A percentile compares a stretch with the other conserved stretches of the same genome.
These are phyloP conservation scores for Siniperca knerii DNA, from an alignment of 2,113 vertebrate species.

Conservation along the genomic window DNA sequence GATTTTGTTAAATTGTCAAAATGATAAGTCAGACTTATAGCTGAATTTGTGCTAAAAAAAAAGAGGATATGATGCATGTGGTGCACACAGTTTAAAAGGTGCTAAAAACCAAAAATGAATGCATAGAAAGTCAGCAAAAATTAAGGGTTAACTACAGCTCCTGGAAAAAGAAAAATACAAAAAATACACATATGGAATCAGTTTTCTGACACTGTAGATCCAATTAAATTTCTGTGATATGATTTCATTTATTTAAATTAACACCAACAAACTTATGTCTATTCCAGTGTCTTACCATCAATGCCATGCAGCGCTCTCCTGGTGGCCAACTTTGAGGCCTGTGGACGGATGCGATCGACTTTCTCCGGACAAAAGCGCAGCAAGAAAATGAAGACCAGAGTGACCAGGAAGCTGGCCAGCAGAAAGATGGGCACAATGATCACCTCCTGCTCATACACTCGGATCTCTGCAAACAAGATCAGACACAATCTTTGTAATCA, in stretches of 20 bases:
- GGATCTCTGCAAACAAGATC: slow-evolving; percentile 72
- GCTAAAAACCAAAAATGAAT: not conserved
- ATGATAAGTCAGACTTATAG: not conserved
- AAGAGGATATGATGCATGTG: not conserved
- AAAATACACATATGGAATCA: not conserved
- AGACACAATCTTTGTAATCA: not conserved
- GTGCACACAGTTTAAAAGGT: not conserved
- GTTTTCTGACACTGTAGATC: not conserved
- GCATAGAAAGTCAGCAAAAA: not conserved
- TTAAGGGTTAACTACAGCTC: too few species aligned
- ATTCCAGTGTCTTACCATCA: slow-evolving; percentile 73
- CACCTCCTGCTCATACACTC: slow-evolving; percentile 84
- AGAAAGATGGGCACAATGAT: slow-evolving; percentile 83
- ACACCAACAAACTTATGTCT: not conserved
- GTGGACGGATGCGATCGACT: slow-evolving; percentile 69
- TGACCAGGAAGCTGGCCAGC: slow-evolving; percentile 79
- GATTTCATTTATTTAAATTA: not conserved
- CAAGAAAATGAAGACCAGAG: slow-evolving; percentile 80
- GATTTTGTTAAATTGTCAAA: not conserved
- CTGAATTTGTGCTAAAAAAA: not conserved
- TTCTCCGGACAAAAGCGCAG: slow-evolving; percentile 83
- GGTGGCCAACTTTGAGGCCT: not conserved
- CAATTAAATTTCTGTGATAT: not conserved
- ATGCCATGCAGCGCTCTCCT: slow-evolving; percentile 80
- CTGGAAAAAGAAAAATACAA: not conserved